These are phyloP conservation scores for Automeris io DNA, from an alignment of 2,888 invertebrate genomes.

Conservation along the genomic window DNA sequence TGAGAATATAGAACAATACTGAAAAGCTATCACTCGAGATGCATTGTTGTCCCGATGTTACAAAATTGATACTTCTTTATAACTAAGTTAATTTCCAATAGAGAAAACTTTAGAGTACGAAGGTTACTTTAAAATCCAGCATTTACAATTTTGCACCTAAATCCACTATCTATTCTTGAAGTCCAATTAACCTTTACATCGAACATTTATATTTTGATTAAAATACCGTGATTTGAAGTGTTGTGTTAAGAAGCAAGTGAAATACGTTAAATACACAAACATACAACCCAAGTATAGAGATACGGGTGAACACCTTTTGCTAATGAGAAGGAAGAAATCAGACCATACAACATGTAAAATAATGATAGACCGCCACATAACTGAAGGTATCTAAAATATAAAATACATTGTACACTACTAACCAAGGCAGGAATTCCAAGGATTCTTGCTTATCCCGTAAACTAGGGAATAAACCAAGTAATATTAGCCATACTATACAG, in stretches of 20 bases:
- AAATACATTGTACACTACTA: conserved; percentile 78
- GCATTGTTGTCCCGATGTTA: conserved; percentile 9
- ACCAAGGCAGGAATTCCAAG: conserved; percentile 88
- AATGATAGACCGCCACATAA: conserved; percentile 24
- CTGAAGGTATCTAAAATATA: conserved; percentile 39
- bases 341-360: conserved; percentile 18
- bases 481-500: conserved; percentile 47
- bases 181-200: conserved; percentile 61
- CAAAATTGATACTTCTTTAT: conserved; percentile 6
- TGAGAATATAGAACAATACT: conserved; percentile 6
- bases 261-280: conserved; percentile 31
- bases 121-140: conserved; percentile 42
- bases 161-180: conserved; percentile 75
- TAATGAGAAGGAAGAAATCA: background rate
- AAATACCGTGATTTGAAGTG: conserved; percentile 46
- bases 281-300: background rate
- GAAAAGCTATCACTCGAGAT: conserved; percentile 17
- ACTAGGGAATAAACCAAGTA: conserved; percentile 79
- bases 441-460: conserved; percentile 87
- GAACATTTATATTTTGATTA: conserved; percentile 39
- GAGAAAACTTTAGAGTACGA: conserved; percentile 38
- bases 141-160: conserved; percentile 71
- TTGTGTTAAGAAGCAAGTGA: conserved; percentile 65
- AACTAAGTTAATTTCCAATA: conserved; percentile 17
- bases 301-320: conserved; percentile 4